A percentile compares a stretch with the other conserved stretches of the same genome.
Conservation (phyloP, 2,113 vertebrate species). For the Vimba vimba region DNA sequence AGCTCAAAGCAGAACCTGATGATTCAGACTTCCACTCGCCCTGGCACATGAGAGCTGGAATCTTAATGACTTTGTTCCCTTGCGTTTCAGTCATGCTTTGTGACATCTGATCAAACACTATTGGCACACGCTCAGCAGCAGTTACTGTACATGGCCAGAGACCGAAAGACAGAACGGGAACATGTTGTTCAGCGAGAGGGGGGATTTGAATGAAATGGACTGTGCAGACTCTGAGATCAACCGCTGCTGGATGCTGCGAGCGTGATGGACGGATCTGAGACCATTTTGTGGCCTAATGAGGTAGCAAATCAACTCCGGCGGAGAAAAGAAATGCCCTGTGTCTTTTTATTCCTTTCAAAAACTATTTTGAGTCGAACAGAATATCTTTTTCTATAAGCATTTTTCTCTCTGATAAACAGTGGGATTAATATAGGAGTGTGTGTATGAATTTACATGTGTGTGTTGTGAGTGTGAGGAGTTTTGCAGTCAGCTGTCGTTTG, state of each 20-base stretch:
- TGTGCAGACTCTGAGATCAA: slow-evolving; percentile 43
- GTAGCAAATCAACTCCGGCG: slow-evolving; percentile 47
- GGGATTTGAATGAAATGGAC: slow-evolving; percentile 55
- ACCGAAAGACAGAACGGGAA: slow-evolving; percentile 29
- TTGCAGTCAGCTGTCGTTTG: slow-evolving; percentile 68
- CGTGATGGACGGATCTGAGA: slow-evolving; percentile 50
- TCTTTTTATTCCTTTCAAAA: slow-evolving; percentile 12
- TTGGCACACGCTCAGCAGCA: slow-evolving; percentile 45
- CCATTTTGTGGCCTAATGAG: slow-evolving; percentile 49
- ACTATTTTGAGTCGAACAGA: background rate
- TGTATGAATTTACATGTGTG: slow-evolving; percentile 21
- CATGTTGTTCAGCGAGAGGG: slow-evolving; percentile 51
- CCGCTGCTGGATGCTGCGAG: slow-evolving; percentile 46
- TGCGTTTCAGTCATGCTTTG: slow-evolving; percentile 42
- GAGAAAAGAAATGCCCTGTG: background rate
- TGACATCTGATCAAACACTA: slow-evolving; percentile 58
- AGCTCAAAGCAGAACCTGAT: slow-evolving; percentile 65
- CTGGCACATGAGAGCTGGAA: slow-evolving; percentile 46
- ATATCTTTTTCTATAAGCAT: slow-evolving; percentile 8
- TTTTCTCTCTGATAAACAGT: slow-evolving; percentile 17
- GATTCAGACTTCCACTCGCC: slow-evolving; percentile 63
- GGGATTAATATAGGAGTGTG: slow-evolving; percentile 16
- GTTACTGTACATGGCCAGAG: slow-evolving; percentile 52
- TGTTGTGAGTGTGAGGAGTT: slow-evolving; percentile 51
- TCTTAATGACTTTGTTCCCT: slow-evolving; percentile 37